Base-by-base conservation (phyloP, 1,140 invertebrate species). In the Goniozus legneri region DNA sequence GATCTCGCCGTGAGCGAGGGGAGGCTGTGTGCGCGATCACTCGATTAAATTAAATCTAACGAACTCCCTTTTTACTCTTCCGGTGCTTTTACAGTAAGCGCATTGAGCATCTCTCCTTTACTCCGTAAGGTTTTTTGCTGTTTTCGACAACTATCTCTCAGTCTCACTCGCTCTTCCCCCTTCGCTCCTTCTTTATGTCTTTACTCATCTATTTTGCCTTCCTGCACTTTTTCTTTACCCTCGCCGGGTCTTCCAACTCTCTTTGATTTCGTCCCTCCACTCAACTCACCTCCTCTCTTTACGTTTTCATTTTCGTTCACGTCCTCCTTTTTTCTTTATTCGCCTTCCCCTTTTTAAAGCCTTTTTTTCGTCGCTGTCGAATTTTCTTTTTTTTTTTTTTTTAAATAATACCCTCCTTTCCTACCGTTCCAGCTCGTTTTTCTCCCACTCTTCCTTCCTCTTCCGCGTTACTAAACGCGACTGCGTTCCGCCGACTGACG, bases 321-420 rank as follows among this genome's bases (percentile, higher is more conserved):
- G 10, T 27, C 10, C 10, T 27, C 24, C 10, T 10, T 27, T 27
- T 10, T 27, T 27, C 24, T 27, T 27, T 27, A 27, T 10, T 10
- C 24, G 4, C 24, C 24, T 27, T 27, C 24, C 24, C 4, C 24
- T 27, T 10, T 10, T 27, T 27, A 27, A 4, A 27, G 4, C 4
- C 24, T 10, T 27, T 27, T 27, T 27, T 10, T 4, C 24, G 10
- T 27, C 24, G 4, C 24, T 6, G 4, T 27, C 24, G 4, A 27
- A 27, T n/a, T n/a, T n/a, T n/a, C n/a, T n/a, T n/a, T n/a, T n/a
- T n/a, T n/a, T n/a, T n/a, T n/a, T n/a, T n/a, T n/a, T n/a, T n/a
- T n/a, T n/a, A n/a, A n/a, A n/a, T n/a, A n/a, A n/a, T n/a, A n/a
- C 27, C 37, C 43, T 34, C 42, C 30, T 27, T 53, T 56, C 48